These are phyloP conservation scores for Drosophila mercatorum DNA, from an alignment of 2,888 invertebrate genomes.

Conservation along the genomic window DNA sequence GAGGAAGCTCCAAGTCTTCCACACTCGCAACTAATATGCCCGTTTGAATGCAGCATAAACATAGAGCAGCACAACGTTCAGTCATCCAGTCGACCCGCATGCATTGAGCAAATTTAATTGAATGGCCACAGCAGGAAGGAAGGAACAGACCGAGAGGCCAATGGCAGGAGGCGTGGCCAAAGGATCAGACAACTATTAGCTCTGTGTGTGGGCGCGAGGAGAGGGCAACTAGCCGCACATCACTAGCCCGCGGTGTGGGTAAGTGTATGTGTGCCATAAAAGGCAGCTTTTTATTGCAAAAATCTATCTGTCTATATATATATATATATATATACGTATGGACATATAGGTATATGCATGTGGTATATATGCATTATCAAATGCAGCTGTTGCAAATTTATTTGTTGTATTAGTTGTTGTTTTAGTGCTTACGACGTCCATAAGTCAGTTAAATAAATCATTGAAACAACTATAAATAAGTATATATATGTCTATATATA, in stretches of 20 bases:
- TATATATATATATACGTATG: not conserved
- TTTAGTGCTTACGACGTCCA: conserved; percentile 51
- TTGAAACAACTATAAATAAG: conserved; percentile 57
- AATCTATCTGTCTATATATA: conserved; percentile 1
- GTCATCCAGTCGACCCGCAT: conserved; percentile 62
- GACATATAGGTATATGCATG: not conserved
- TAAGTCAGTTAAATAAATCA: conserved; percentile 72
- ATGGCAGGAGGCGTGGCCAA: conserved; percentile 9
- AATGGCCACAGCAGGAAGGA: conserved; percentile 63
- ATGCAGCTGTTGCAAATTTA: conserved; percentile 77
- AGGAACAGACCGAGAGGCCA: conserved; percentile 1
- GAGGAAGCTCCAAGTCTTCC: too few relatives aligned
- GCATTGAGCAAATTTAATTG: conserved; percentile 77
- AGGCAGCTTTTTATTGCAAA: conserved; percentile 72
- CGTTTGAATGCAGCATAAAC: not conserved
- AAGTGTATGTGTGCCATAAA: conserved; percentile 41
- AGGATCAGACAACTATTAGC: conserved; percentile 65
- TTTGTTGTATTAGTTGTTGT: conserved; percentile 70
- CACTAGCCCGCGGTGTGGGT: conserved; percentile 16
- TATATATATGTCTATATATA: not conserved
- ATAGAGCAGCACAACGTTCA: conserved; percentile 17
- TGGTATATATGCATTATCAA: conserved; percentile 62
- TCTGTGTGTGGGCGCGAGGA: conserved; percentile 2
- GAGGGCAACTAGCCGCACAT: conserved; percentile 28
- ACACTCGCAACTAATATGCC: not conserved